Evolutionary conservation across 2,113 vertebrate genomes (phyloP).

Genomic region (Castor canadensis): DNA sequence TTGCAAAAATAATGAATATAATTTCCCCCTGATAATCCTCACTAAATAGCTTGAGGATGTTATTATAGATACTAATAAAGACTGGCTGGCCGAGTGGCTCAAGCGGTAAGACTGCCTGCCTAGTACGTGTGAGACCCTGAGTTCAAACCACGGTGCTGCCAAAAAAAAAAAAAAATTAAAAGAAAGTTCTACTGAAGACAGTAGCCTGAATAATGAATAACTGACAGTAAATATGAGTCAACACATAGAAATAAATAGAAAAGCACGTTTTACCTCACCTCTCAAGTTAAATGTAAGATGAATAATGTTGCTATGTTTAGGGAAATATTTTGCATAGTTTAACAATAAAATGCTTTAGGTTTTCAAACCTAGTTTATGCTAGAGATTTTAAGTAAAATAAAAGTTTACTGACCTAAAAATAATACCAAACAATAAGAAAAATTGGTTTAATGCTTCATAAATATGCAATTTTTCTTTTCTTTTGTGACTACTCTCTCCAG

Average conservation of each 20-base stretch:
- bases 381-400: conserved; percentile 4
- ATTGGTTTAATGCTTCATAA: conserved; percentile 23
- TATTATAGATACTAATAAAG: too few relatives aligned
- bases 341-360: conserved; percentile 28
- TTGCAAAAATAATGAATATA: not conserved
- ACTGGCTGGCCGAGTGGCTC: too few relatives aligned
- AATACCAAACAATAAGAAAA: conserved; percentile 50
- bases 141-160: too few relatives aligned
- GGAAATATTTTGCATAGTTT: conserved; percentile 1
- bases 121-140: too few relatives aligned
- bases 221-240: not conserved
- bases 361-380: conserved; percentile 4
- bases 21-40: not conserved
- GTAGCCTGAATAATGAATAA: not conserved
- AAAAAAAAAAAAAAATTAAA: too few relatives aligned
- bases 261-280: not conserved
- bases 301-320: not conserved
- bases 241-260: not conserved
- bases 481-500: not conserved
- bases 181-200: not conserved
- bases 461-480: conserved; percentile 50
- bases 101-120: too few relatives aligned
- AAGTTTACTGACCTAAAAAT: conserved; percentile 47
- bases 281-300: not conserved
- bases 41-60: not conserved